Evolutionary conservation across 2,888 invertebrate species (phyloP), one percentile per base, ranked within the genome.

Genomic region (Ochropacha duplaris): DNA sequence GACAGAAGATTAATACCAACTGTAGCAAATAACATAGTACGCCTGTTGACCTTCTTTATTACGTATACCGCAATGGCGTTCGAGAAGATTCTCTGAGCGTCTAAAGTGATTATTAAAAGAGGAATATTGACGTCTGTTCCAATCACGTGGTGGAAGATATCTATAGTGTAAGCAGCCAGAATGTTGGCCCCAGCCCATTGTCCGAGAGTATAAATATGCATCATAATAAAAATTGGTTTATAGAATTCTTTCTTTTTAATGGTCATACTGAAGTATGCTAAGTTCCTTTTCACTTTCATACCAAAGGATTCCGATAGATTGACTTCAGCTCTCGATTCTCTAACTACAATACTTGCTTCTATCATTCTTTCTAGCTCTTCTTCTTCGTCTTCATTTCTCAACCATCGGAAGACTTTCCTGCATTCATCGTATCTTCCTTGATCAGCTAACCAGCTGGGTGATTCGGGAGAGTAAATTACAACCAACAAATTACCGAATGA

Each of bases 381-480:
- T 39, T 84, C 81, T 61, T 83, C 81, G 0, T 79, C 78, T 8
- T 80, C 72, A 31, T 94, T 94, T 63, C 95, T 84, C 49, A 94
- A 87, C 88, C 93, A 94, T 22, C 88, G 83, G 24, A 94, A 94
- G 0, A 94, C 87, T 34, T 81, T 77, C 59, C 89, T 86, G 0
- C 94, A 94, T 36, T 94, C 91, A 0, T 88, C 88, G 1, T 88
- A 79, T 14, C 88, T 84, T 0, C 93, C 93, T 61, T 93, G 93
- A 34, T 93, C 89, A 0, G 94, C 87, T 22, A 95, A 72, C 95
- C 95, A 96, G 57, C 90, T 89, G 0, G 95, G 95, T 1, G 95
- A 93, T 78, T 96, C 96, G 0, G 94, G 94, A 0, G 84, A 81
- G 49, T 76, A 79, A 26, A 83, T 68, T 1, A 81, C 77, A 6